Conservation (phyloP, 2,113 vertebrate genomes). For the Sisor rabdophorus region DNA sequence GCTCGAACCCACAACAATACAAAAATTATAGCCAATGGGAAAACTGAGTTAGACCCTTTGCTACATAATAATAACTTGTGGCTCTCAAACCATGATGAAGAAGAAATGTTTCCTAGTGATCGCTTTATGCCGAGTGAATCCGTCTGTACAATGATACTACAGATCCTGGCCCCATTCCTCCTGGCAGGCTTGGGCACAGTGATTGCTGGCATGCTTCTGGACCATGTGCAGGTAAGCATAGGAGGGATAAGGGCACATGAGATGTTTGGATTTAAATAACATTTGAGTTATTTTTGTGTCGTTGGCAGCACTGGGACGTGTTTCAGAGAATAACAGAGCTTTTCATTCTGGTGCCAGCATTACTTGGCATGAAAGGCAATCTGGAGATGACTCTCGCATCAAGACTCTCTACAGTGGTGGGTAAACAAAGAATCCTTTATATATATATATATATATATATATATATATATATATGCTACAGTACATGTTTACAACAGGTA, state of each 20-base stretch:
- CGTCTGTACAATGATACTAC: conserved; percentile 66
- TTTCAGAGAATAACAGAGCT: conserved; percentile 82
- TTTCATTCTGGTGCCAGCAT: conserved; percentile 84
- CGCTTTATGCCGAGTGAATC: conserved; percentile 53
- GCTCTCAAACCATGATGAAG: conserved; percentile 25
- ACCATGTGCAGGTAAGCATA: conserved; percentile 72
- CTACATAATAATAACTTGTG: conserved; percentile 51
- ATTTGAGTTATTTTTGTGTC: conserved; percentile 29
- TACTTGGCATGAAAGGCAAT: conserved; percentile 93
- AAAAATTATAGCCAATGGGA: conserved; percentile 36
- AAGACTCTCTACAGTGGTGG: conserved; percentile 89
- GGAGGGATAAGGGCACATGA: background rate
- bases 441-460: no score
- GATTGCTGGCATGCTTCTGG: conserved; percentile 79
- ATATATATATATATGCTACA: background rate
- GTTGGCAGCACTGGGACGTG: conserved; percentile 82
- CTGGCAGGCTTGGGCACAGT: conserved; percentile 80
- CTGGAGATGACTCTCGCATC: conserved; percentile 95
- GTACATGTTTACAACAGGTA: conserved; percentile 65
- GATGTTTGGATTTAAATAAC: background rate
- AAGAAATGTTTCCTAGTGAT: background rate
- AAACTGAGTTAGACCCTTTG: conserved; percentile 60
- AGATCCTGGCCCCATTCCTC: conserved; percentile 78
- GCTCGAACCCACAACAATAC: background rate
- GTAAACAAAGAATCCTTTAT: conserved; percentile 14